Conservation (phyloP, 1,140 invertebrate species). For the Listronotus oregonensis region DNA sequence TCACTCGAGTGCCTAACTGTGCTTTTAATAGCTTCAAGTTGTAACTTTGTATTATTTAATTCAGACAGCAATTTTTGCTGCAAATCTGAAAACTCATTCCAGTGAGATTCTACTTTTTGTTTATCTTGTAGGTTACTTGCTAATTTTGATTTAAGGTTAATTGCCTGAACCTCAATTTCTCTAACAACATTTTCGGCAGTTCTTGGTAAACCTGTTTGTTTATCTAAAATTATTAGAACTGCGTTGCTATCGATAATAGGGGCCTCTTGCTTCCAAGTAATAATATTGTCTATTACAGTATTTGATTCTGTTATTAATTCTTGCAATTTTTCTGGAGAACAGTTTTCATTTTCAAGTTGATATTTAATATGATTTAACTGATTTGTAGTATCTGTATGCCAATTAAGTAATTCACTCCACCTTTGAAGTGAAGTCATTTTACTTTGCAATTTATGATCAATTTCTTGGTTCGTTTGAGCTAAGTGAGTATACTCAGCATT, state of each 20-base stretch:
- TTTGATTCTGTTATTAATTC: slow-evolving; percentile 71
- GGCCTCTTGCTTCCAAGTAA: slow-evolving; percentile 71
- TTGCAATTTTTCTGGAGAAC: slow-evolving; percentile 67
- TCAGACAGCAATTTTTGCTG: slow-evolving; percentile 69
- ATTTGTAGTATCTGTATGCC: slow-evolving; percentile 80
- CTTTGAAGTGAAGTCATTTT: slow-evolving; percentile 79
- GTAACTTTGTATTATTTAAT: slow-evolving; percentile 62
- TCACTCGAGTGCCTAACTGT: slow-evolving; percentile 60
- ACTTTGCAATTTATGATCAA: slow-evolving; percentile 74
- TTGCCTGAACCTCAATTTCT: slow-evolving; percentile 71
- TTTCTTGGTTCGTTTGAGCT: slow-evolving; percentile 75
- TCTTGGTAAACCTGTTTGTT: slow-evolving; percentile 67
- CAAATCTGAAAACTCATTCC: slow-evolving; percentile 70
- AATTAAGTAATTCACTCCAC: slow-evolving; percentile 81
- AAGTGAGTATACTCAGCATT: slow-evolving; percentile 75
- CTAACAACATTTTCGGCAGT: slow-evolving; percentile 71
- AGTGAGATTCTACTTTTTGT: slow-evolving; percentile 70
- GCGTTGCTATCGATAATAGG: slow-evolving; percentile 69
- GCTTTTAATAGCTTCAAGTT: slow-evolving; percentile 62
- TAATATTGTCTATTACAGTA: slow-evolving; percentile 66
- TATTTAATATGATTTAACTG: slow-evolving; percentile 81
- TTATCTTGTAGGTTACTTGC: slow-evolving; percentile 68
- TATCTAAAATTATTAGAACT: slow-evolving; percentile 66
- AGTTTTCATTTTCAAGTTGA: slow-evolving; percentile 73
- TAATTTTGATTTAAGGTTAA: slow-evolving; percentile 67